Percentiles rank a stretch among this genome's conserved stretches.
Conservation (phyloP, 2,113 vertebrate species). For the Atherinomorus stipes region DNA sequence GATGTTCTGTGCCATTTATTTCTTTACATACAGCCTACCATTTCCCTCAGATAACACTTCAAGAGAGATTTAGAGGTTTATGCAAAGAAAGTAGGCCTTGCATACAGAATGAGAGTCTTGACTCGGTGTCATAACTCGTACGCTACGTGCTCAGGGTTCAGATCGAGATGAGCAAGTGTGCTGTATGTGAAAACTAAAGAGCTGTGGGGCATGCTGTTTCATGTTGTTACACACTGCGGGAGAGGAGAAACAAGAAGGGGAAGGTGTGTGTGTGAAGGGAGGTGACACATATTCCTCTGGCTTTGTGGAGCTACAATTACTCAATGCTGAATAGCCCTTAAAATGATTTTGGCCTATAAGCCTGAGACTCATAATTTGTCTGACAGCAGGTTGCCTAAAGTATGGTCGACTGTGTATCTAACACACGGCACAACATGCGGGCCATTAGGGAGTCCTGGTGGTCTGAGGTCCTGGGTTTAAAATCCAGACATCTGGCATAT, state of each 20-base stretch:
- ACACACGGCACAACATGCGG: constrained; percentile 15
- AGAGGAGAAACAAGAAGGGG: constrained; percentile 35
- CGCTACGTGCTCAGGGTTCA: constrained; percentile 72
- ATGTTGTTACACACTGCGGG: constrained; percentile 66
- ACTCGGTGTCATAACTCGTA: constrained; percentile 65
- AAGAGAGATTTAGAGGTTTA: constrained; percentile 72
- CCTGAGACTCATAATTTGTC: constrained; percentile 49
- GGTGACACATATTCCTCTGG: constrained; percentile 60
- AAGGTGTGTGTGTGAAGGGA: constrained; percentile 33
- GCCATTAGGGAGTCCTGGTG: constrained; percentile 28
- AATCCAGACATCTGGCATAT: neutral
- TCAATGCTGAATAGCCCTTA: constrained; percentile 60
- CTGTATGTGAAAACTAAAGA: constrained; percentile 66
- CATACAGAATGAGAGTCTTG: constrained; percentile 66
- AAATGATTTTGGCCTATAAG: constrained; percentile 49
- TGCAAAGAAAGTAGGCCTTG: constrained; percentile 50
- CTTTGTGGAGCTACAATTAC: constrained; percentile 65
- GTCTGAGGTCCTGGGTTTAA: neutral
- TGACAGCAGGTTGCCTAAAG: constrained; percentile 59
- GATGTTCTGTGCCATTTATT: constrained; percentile 73
- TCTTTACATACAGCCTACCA: constrained; percentile 52
- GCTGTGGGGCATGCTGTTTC: constrained; percentile 71
- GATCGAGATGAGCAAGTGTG: constrained; percentile 55
- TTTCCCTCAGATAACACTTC: constrained; percentile 70
- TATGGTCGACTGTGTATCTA: constrained; percentile 29